These are phyloP conservation scores for Luidia sarsii DNA, from an alignment of 53 echinoderm and acorn worm species.

Conservation along the genomic window DNA sequence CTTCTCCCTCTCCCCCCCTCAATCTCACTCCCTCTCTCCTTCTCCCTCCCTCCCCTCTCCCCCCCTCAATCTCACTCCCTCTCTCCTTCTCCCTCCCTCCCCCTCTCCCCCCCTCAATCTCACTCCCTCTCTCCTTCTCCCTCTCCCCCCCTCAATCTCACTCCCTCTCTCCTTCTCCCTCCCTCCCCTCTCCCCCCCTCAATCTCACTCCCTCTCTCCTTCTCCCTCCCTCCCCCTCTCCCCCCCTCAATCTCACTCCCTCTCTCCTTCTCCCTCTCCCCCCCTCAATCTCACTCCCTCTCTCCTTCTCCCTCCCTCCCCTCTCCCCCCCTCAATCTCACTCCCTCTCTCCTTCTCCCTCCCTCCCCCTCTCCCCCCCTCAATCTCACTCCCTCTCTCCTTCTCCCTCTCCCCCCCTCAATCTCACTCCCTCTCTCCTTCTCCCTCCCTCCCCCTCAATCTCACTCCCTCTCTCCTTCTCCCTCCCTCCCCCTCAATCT, in stretches of 20 bases:
- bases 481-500: background rate
- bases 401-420: background rate
- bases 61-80: no score
- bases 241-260: background rate
- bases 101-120: background rate
- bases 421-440: background rate
- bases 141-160: background rate
- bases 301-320: background rate
- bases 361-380: background rate
- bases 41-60: background rate
- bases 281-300: background rate
- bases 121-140: background rate
- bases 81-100: background rate
- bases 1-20: background rate
- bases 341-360: background rate
- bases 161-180: background rate
- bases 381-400: background rate
- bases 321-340: background rate
- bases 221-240: background rate
- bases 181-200: background rate
- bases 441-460: background rate
- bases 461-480: background rate
- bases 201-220: no score
- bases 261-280: background rate
- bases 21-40: background rate